A percentile compares a stretch with the other conserved stretches of the same genome.
phyloP scores from a whole-genome alignment of 1,140 invertebrate genomes.

The Hylyphantes graminicola region DNA sequence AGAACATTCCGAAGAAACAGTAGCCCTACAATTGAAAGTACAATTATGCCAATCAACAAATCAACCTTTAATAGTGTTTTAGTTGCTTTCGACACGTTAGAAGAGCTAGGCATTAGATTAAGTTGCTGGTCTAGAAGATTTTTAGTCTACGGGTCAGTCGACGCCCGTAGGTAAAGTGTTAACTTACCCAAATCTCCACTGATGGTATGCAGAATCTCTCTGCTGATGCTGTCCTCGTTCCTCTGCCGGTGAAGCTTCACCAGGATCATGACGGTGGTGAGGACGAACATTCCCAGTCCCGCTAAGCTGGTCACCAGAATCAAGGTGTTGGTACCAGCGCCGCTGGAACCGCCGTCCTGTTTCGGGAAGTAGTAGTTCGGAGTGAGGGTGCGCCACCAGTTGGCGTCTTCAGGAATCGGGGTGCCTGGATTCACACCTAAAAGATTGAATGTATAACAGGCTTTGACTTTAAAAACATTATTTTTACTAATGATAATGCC shows the following conservation, averaged over 20 bases:
- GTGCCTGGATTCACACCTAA: constrained; percentile 34
- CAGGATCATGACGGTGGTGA: constrained; percentile 61
- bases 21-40: too few relatives aligned
- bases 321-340: constrained; percentile 58
- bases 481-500: too few relatives aligned
- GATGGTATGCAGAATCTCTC: constrained; percentile 56
- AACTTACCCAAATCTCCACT: constrained; percentile 55
- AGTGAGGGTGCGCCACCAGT: constrained; percentile 61
- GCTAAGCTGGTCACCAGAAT: constrained; percentile 61
- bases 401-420: constrained; percentile 29
- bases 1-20: too few relatives aligned
- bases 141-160: too few relatives aligned
- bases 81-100: too few relatives aligned
- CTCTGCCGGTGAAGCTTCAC: constrained; percentile 58
- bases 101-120: too few relatives aligned
- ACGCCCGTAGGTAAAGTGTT: too few relatives aligned
- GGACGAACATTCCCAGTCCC: constrained; percentile 61
- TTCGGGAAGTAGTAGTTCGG: constrained; percentile 62
- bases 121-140: too few relatives aligned
- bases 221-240: constrained; percentile 46
- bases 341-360: background rate
- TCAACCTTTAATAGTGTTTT: too few relatives aligned
- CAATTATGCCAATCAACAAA: too few relatives aligned
- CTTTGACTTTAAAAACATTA: too few relatives aligned
- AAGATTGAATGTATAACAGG: background rate